These are phyloP conservation scores for Anagyrus pseudococci DNA, from an alignment of 2,888 invertebrate genomes.

Conservation along the genomic window DNA sequence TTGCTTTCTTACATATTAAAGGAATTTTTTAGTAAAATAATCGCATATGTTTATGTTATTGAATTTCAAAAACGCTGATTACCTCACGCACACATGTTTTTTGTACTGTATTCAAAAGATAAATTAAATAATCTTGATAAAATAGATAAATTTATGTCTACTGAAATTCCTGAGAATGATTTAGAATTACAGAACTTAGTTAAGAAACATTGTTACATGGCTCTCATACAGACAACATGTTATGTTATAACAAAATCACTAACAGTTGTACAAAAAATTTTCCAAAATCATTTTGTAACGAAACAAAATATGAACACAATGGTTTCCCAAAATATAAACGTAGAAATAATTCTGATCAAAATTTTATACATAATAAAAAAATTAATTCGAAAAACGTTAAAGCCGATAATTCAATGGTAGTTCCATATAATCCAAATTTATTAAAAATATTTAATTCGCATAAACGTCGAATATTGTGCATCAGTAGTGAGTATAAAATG, in stretches of 20 bases:
- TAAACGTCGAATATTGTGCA: constrained; percentile 40
- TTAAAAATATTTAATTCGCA: constrained; percentile 36
- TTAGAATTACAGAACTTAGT: not conserved
- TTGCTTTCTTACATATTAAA: too few relatives aligned
- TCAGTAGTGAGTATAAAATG: constrained; percentile 37
- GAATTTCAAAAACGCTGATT: constrained; percentile 7
- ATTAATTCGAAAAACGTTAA: constrained; percentile 18
- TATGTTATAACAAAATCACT: not conserved
- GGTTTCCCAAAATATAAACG: constrained; percentile 26
- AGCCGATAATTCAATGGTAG: constrained; percentile 37
- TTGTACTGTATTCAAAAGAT: not conserved
- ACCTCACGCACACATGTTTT: not conserved
- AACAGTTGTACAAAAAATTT: constrained; percentile 4
- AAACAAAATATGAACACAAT: constrained; percentile 23
- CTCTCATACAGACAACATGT: not conserved
- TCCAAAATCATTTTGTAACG: constrained; percentile 10
- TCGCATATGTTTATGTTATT: not conserved
- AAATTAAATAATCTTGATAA: constrained; percentile 3
- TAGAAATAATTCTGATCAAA: constrained; percentile 15
- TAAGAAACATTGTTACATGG: constrained; percentile 5
- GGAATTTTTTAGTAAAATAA: not conserved
- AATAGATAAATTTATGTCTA: not conserved
- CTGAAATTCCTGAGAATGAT: constrained; percentile 4
- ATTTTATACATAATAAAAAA: constrained; percentile 23
- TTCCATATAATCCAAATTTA: constrained; percentile 34